Percentiles rank a stretch among this genome's conserved stretches.
phyloP scores from a whole-genome alignment of 1,140 invertebrate species.

The Dinoponera quadriceps region DNA sequence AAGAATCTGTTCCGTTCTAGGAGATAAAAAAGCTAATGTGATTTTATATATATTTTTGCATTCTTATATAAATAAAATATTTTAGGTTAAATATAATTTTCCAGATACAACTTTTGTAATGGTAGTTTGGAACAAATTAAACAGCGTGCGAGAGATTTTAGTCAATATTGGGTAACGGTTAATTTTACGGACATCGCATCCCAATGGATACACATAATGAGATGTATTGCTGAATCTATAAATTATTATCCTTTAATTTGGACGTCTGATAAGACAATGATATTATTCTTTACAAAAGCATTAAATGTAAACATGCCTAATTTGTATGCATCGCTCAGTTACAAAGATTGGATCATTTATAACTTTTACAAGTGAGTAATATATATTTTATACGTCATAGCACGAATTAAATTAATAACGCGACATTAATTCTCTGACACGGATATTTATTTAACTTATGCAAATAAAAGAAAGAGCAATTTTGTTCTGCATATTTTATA shows the following conservation, averaged over 20 bases:
- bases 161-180: slow-evolving; percentile 80
- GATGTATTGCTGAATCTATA: slow-evolving; percentile 70
- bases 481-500: too few relatives aligned
- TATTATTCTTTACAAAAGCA: neutral
- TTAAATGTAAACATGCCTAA: slow-evolving; percentile 65
- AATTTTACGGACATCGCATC: slow-evolving; percentile 77
- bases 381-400: too few relatives aligned
- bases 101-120: slow-evolving; percentile 86
- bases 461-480: too few relatives aligned
- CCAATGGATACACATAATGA: slow-evolving; percentile 84
- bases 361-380: too few relatives aligned
- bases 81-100: slow-evolving; percentile 4
- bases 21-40: too few relatives aligned
- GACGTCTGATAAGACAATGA: neutral
- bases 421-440: neutral
- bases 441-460: neutral
- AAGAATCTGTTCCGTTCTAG: too few relatives aligned
- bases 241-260: neutral
- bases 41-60: too few relatives aligned
- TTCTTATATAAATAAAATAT: slow-evolving; percentile 7
- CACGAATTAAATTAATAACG: too few relatives aligned
- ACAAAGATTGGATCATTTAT: too few relatives aligned
- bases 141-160: slow-evolving; percentile 79
- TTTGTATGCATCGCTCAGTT: slow-evolving; percentile 57
- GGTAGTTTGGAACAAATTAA: slow-evolving; percentile 83